A percentile compares a stretch with the other conserved stretches of the same genome.
These are phyloP conservation scores for Anguilla pacifica DNA, from an alignment of 2,797 vertebrate genomes.

Conservation along the genomic window DNA sequence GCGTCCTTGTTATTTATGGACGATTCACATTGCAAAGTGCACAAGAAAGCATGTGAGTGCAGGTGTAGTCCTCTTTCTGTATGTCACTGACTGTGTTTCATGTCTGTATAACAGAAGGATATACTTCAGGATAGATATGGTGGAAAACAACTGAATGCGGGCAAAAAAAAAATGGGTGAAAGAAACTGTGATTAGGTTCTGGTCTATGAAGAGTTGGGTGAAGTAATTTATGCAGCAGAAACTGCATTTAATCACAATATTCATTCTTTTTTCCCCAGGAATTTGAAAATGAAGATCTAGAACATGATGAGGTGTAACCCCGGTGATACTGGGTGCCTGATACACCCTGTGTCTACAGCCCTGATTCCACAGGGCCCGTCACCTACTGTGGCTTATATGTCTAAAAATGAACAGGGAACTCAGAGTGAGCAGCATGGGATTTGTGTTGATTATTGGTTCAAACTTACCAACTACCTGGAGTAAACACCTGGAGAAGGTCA, in stretches of 20 bases:
- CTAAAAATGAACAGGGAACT: not conserved
- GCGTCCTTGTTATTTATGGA: not conserved
- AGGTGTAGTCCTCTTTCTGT: not conserved
- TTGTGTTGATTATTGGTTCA: constrained; percentile 36
- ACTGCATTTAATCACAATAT: constrained; percentile 2
- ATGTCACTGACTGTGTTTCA: not conserved
- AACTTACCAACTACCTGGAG: not conserved
- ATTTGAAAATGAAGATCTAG: constrained; percentile 43
- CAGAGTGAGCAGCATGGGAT: not conserved
- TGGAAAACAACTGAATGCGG: not conserved
- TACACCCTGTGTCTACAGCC: not conserved
- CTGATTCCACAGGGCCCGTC: not conserved
- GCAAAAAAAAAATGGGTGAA: not conserved
- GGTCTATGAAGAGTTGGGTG: not conserved
- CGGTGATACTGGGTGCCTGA: not conserved
- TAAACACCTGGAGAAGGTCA: constrained; percentile 54
- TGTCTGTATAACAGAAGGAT: not conserved
- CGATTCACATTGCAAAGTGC: not conserved
- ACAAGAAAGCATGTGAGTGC: not conserved
- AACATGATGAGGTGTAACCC: constrained; percentile 41
- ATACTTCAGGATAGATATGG: not conserved
- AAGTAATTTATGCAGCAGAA: not conserved
- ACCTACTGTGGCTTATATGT: not conserved
- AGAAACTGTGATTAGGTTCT: not conserved
- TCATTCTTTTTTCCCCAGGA: constrained; percentile 39